Evolutionary conservation across 2,888 invertebrate species (phyloP), one percentile per base, ranked within the genome.

Genomic region (Leptopilina drosophilae): DNA sequence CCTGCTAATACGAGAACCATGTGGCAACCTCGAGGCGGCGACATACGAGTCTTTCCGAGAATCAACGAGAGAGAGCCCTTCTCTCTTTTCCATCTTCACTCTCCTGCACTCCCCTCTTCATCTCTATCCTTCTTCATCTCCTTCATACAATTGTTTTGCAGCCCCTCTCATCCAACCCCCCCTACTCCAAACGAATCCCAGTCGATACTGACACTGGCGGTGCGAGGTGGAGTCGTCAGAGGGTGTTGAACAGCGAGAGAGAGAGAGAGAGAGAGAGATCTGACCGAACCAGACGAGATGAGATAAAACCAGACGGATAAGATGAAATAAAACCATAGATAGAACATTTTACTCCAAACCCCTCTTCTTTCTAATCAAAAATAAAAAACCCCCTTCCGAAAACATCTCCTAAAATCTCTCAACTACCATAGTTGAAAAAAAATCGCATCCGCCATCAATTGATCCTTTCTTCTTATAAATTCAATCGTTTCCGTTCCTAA

Each of bases 151-250:
- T 89, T 89, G 87, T 87, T 88, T 88, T 87, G 89, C 88, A 87
- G 86, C 82, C 87, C 64, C 80, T 62, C 65, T 76, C 77, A 64
- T 82, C 80, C 77, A 79, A 82, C 80, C 82, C 84, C 20, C 85
- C 81, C 82, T 83, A 81, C 83, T 81, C 84, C 86, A 84, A 20
- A 85, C 87, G 86, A 88, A 86, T 84, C 88, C 88, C 88, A 88
- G 89, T 89, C 89, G 89, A 89, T 89, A 89, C 88, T 87, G 89
- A 89, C 88, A 89, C 88, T 87, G 86, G 82, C 87, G 88, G 88
- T 89, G 89, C 88, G 89, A 89, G 90, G 89, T 88, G 88, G 89
- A 89, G 87, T 90, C 89, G 89, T 90, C 88, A 90, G 90, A 89
- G 90, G 89, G 89, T 88, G 89, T 88, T 88, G 87, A 89, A 87